Evolutionary conservation across 2,888 invertebrate genomes (phyloP).

Genomic region (Scaptomyza cyrtandrae): DNA sequence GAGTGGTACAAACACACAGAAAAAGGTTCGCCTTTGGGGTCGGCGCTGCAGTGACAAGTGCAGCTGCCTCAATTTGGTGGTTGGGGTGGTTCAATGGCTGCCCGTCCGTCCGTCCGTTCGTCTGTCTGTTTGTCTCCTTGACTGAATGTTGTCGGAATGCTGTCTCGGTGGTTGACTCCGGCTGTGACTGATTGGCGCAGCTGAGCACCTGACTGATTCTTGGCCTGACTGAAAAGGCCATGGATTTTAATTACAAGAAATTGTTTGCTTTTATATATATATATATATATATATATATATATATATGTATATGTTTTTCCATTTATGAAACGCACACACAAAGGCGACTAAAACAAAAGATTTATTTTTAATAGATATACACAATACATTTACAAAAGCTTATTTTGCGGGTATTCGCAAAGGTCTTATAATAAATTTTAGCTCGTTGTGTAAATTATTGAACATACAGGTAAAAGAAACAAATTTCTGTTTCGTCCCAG

Average conservation of each 20-base stretch:
- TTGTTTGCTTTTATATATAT: constrained; percentile 71
- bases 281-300: constrained; percentile 26
- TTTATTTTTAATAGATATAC: constrained; percentile 31
- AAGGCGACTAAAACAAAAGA: constrained; percentile 63
- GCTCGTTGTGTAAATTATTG: background rate
- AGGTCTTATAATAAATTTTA: background rate
- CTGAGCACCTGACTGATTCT: constrained; percentile 77
- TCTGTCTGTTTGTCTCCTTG: constrained; percentile 17
- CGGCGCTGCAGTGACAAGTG: constrained; percentile 72
- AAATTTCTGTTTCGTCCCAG: no score
- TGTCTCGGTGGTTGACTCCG: constrained; percentile 75
- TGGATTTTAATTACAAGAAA: constrained; percentile 81
- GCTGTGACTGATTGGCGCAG: constrained; percentile 79
- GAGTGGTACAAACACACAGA: constrained; percentile 10
- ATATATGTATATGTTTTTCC: constrained; percentile 11
- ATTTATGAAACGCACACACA: constrained; percentile 20
- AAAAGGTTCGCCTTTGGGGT: constrained; percentile 47
- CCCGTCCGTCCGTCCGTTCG: background rate
- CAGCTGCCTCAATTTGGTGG: constrained; percentile 42
- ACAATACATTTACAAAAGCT: background rate
- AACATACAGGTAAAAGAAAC: background rate
- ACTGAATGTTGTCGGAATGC: constrained; percentile 44
- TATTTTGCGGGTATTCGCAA: background rate
- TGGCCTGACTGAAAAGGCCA: constrained; percentile 71
- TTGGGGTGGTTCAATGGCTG: constrained; percentile 19